These are phyloP conservation scores for Coenonympha arcania DNA, from an alignment of 2,888 invertebrate species.

Conservation along the genomic window DNA sequence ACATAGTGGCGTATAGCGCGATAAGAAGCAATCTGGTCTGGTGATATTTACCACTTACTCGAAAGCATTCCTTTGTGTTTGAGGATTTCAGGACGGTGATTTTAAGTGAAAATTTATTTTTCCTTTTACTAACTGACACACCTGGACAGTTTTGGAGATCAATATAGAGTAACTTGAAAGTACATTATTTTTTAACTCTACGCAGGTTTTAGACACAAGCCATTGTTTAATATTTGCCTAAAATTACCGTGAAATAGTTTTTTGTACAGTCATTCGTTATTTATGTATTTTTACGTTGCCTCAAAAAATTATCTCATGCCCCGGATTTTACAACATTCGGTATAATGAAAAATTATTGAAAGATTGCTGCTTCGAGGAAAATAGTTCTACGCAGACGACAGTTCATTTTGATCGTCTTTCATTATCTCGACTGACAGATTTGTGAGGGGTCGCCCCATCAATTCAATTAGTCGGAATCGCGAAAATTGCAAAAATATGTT, in stretches of 20 bases:
- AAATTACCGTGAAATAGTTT: too few relatives aligned
- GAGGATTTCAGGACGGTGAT: background rate
- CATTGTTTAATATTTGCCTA: too few relatives aligned
- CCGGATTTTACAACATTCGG: background rate
- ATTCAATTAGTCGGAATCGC: conserved; percentile 58
- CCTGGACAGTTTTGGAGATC: too few relatives aligned
- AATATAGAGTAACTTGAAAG: too few relatives aligned
- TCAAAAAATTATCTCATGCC: too few relatives aligned
- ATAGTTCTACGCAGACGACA: conserved; percentile 41
- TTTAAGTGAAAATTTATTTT: too few relatives aligned
- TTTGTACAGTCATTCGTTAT: too few relatives aligned
- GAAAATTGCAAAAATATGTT: conserved; percentile 42
- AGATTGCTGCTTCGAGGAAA: conserved; percentile 28
- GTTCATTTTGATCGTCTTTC: conserved; percentile 49
- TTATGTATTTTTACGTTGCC: too few relatives aligned
- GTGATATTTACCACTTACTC: background rate
- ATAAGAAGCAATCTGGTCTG: background rate
- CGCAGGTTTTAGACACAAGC: too few relatives aligned
- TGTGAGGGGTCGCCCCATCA: conserved; percentile 56
- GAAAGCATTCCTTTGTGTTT: background rate
- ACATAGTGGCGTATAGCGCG: conserved; percentile 30
- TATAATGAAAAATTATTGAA: conserved; percentile 24
- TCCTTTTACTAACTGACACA: too few relatives aligned
- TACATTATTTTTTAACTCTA: too few relatives aligned
- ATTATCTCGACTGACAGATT: conserved; percentile 62